Percentiles rank a stretch among this genome's conserved stretches.
Conservation (phyloP, 1,140 invertebrate genomes). For the Euwallacea similis region DNA sequence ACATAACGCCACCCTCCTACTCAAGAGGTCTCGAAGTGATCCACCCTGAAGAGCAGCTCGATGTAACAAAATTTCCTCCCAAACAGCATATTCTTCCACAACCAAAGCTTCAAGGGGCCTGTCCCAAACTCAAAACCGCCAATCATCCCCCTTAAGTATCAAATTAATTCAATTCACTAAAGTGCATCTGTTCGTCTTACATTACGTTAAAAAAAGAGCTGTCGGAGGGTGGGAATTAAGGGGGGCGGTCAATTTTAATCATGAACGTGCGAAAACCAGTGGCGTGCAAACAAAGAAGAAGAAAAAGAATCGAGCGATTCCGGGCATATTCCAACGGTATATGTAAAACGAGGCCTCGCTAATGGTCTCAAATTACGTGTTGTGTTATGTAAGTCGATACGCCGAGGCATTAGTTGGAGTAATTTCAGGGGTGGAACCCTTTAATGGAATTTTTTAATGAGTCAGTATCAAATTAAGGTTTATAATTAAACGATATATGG, state of each 20-base stretch:
- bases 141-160: slow-evolving; percentile 2
- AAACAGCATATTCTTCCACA: not conserved
- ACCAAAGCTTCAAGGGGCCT: not conserved
- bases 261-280: not conserved
- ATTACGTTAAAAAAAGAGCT: not conserved
- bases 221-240: not conserved
- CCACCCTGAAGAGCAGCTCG: not conserved
- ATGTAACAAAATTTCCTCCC: not conserved
- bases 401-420: slow-evolving; percentile 10
- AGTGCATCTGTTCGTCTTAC: not conserved
- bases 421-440: slow-evolving; percentile 25
- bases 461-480: slow-evolving; percentile 13
- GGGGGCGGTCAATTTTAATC: not conserved
- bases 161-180: not conserved
- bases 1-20: not conserved
- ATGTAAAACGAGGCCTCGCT: not conserved
- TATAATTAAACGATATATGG: no score
- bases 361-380: not conserved
- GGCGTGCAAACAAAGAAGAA: no score
- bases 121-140: not conserved
- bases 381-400: slow-evolving; percentile 19
- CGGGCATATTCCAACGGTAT: no score
- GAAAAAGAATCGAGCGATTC: no score
- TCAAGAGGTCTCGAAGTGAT: not conserved
- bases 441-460: slow-evolving; percentile 29